phyloP scores from a whole-genome alignment of 2,113 vertebrate genomes.

The Himantopus leucocephalus region DNA sequence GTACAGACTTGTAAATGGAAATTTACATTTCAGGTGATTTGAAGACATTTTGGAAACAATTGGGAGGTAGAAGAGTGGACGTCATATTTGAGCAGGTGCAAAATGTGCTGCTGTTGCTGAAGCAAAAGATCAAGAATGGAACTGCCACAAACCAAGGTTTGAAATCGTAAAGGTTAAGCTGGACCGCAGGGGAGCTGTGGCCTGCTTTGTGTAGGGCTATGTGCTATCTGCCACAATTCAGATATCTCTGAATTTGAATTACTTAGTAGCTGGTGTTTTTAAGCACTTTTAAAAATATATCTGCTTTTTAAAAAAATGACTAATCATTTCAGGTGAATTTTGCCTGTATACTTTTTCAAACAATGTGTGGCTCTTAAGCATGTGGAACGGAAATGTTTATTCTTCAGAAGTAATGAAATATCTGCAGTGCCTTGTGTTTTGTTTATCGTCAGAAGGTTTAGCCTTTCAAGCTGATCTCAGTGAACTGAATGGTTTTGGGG shows the following conservation, averaged over 20 bases:
- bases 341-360: neutral
- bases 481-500: neutral
- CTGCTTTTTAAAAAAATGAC: neutral
- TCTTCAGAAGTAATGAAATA: neutral
- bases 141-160: conserved; percentile 80
- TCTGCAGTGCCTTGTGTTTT: neutral
- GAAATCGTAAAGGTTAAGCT: neutral
- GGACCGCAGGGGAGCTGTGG: neutral
- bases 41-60: conserved; percentile 69
- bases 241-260: neutral
- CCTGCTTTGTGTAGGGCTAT: neutral
- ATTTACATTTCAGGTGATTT: conserved; percentile 70
- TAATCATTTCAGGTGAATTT: neutral
- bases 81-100: conserved; percentile 74
- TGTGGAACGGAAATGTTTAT: neutral
- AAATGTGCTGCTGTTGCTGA: conserved; percentile 70
- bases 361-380: neutral
- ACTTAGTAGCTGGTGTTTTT: neutral
- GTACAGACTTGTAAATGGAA: neutral
- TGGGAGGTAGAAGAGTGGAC: conserved; percentile 72
- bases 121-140: conserved; percentile 78
- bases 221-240: neutral
- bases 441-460: neutral
- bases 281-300: neutral
- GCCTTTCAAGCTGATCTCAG: neutral